Conservation (phyloP, 2,888 invertebrate species). For the Leptopilina myrica region DNA sequence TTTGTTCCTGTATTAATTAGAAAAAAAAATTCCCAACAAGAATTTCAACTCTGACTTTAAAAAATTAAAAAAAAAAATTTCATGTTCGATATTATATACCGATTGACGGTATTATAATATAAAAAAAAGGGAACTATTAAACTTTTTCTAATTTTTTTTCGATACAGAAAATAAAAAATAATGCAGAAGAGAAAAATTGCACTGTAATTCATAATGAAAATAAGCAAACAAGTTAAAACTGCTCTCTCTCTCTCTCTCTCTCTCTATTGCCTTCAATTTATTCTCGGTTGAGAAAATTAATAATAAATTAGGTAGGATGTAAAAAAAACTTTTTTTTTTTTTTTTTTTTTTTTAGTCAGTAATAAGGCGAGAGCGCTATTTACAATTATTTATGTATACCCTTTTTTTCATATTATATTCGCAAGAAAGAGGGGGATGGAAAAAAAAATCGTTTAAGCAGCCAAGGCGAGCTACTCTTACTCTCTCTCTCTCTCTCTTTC, state of each 20-base stretch:
- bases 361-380: conserved; percentile 5
- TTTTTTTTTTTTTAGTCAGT: background rate
- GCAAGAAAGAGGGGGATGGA: no score
- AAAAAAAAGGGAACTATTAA: no score
- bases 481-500: conserved; percentile 19
- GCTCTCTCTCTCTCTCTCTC: no score
- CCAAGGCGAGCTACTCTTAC: background rate
- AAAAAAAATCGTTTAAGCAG: conserved; percentile 5
- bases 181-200: no score
- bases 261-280: background rate
- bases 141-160: no score
- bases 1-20: no score
- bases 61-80: no score
- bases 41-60: no score
- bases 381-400: conserved; percentile 23
- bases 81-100: no score
- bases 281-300: conserved; percentile 1
- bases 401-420: background rate
- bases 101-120: no score
- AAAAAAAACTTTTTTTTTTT: background rate
- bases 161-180: no score
- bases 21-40: no score
- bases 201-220: background rate
- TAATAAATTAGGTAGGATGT: background rate
- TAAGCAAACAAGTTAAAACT: background rate